Base-by-base conservation (phyloP, 2,113 vertebrate genomes). In the Sinocyclocheilus anophthalmus region DNA sequence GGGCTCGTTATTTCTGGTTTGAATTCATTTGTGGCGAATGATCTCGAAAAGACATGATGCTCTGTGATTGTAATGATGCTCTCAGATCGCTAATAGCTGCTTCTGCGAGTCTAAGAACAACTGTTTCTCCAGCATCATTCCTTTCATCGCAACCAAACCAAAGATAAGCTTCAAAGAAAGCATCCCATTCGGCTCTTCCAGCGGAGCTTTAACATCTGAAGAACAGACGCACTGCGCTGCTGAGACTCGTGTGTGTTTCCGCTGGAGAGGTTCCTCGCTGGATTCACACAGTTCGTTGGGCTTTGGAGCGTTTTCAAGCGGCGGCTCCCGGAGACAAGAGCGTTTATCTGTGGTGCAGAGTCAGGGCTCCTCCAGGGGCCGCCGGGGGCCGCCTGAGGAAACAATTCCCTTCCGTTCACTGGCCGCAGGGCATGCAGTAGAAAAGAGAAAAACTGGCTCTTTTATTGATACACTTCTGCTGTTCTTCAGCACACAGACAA, bases 331-430 rank as follows among this genome's bases (percentile, higher is more conserved):
- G 77, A 90, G 88, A 90, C 90, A 85, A 82, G 84, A 88, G 84
- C 88, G 90, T 93, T 93, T 93, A 92, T 93, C 83, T 93, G 26
- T 73, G 88, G 86, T 91, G 90, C 93, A 93, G 85, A 90, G 91
- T 88, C 86, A 80, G 89, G 91, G 92, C 88, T 92, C 92, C 94
- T 95, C 89, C 48, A 92, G 93, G 94, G 90, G 84, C 92, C 91
- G 92, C 94, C 94, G 88, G 90, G 81, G 93, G 93, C 93, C 91
- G 92, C 93, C 91, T 87, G 33, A 84, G 85, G 83, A 85, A 83
- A 79, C 86, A 92, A 88, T 92, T 85, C 87, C 89, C 86, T 83
- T 89, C 86, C 76, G 88, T 86, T 85, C 30, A 22, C 78, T 85
- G 88, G 61, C 76, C 81, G 70, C n/a, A 83, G 84, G 85, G 88